A percentile compares a stretch with the other conserved stretches of the same genome.
Conservation (phyloP, 1,140 invertebrate genomes). For the Drosophila sturtevanti region DNA sequence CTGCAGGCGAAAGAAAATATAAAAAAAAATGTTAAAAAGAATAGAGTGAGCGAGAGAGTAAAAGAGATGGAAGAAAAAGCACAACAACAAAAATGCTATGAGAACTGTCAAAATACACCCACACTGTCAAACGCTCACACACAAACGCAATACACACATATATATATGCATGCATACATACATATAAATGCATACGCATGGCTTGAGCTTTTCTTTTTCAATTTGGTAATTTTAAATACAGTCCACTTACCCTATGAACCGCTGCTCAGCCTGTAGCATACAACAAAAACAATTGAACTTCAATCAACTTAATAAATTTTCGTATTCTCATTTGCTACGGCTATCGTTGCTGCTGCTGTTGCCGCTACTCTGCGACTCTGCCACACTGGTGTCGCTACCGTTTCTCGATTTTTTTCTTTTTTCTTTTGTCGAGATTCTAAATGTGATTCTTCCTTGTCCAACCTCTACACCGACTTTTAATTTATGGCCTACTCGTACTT, state of each 20-base stretch:
- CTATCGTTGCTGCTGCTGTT: neutral
- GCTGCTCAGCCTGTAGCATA: constrained; percentile 6
- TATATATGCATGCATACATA: neutral
- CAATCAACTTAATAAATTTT: neutral
- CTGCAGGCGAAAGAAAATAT: constrained; percentile 23
- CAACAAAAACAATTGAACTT: constrained; percentile 8
- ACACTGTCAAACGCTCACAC: constrained; percentile 4
- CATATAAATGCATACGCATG: constrained; percentile 2
- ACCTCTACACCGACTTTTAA: constrained; percentile 6
- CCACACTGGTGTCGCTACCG: neutral
- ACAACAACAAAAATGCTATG: constrained; percentile 13
- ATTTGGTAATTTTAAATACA: neutral
- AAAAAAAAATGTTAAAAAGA: no score
- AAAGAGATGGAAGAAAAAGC: constrained; percentile 39
- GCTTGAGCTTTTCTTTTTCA: constrained; percentile 10
- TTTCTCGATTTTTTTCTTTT: neutral
- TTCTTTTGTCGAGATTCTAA: neutral
- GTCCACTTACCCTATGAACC: constrained; percentile 1
- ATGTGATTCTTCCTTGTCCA: constrained; percentile 1
- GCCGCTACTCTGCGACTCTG: neutral
- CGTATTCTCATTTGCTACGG: neutral
- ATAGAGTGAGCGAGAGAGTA: constrained; percentile 24
- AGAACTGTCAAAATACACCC: constrained; percentile 18
- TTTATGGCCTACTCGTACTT: constrained; percentile 6
- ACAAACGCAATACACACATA: constrained; percentile 7